Conservation (phyloP, 2,888 invertebrate genomes). For the Anorthoa munda region DNA sequence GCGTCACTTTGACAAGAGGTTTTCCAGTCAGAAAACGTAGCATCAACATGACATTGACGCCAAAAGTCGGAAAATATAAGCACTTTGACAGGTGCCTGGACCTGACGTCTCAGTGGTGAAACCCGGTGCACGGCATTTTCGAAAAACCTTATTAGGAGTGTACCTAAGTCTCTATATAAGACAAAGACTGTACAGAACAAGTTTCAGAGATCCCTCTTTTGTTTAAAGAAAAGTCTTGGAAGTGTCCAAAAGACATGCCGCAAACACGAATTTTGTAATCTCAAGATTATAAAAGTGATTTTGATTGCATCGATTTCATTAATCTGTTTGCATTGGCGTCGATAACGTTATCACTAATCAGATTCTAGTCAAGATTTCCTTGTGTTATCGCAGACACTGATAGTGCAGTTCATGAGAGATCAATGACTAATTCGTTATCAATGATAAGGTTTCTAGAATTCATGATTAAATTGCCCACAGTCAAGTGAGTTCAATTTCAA, state of each 20-base stretch:
- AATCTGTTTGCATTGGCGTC: slow-evolving; percentile 34
- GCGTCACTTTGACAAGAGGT: too few species aligned
- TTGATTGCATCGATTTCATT: slow-evolving; percentile 45
- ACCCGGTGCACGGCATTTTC: too few species aligned
- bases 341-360: slow-evolving; percentile 37
- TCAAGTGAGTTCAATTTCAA: slow-evolving; percentile 6
- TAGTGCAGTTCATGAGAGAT: slow-evolving; percentile 11
- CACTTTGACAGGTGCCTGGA: too few species aligned
- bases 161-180: neutral
- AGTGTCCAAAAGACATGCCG: too few species aligned
- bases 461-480: neutral
- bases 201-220: neutral
- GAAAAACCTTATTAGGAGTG: too few species aligned
- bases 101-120: too few species aligned
- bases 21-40: too few species aligned
- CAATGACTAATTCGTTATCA: slow-evolving; percentile 13
- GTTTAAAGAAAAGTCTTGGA: neutral
- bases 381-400: slow-evolving; percentile 21
- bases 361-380: slow-evolving; percentile 16
- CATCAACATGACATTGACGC: too few species aligned
- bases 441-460: slow-evolving; percentile 18
- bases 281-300: slow-evolving; percentile 27
- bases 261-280: slow-evolving; percentile 16
- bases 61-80: too few species aligned
- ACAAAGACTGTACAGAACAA: neutral